Conservation (phyloP, 1,140 invertebrate genomes). For the Brachionus paranguensis region DNA sequence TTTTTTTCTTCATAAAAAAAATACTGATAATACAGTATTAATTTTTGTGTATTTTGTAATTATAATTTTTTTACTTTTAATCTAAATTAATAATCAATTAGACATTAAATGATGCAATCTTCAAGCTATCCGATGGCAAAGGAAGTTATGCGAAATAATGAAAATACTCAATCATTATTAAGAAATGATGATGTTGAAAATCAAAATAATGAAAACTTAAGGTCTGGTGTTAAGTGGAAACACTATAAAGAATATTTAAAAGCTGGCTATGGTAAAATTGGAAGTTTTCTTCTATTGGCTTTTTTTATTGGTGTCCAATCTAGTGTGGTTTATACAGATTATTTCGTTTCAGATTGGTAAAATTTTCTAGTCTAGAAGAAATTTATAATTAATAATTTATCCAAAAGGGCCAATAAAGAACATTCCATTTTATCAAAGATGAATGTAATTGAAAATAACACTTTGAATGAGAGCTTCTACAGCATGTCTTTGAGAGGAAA, state of each 20-base stretch:
- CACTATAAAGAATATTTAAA: slow-evolving; percentile 67
- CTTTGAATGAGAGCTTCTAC: background rate
- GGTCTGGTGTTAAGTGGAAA: slow-evolving; percentile 55
- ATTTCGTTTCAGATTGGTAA: slow-evolving; percentile 71
- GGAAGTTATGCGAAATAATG: too few relatives aligned
- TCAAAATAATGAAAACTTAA: background rate
- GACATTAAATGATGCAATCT: too few relatives aligned
- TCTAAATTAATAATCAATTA: too few relatives aligned
- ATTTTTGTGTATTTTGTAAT: too few relatives aligned
- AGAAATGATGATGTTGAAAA: too few relatives aligned
- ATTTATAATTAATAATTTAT: background rate
- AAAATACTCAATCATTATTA: too few relatives aligned
- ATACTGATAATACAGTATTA: too few relatives aligned
- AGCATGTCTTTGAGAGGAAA: background rate
- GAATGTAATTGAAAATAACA: background rate
- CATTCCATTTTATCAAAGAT: background rate
- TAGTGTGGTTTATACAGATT: slow-evolving; percentile 67
- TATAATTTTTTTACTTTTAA: too few relatives aligned
- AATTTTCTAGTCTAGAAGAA: background rate
- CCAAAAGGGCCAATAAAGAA: background rate
- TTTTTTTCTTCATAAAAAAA: too few relatives aligned
- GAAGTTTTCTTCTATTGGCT: slow-evolving; percentile 60
- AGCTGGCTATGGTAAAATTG: slow-evolving; percentile 62
- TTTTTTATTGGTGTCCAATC: slow-evolving; percentile 65
- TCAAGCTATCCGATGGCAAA: too few relatives aligned